Base-by-base conservation (phyloP, 2,797 vertebrate genomes). In the Lates japonicus region DNA sequence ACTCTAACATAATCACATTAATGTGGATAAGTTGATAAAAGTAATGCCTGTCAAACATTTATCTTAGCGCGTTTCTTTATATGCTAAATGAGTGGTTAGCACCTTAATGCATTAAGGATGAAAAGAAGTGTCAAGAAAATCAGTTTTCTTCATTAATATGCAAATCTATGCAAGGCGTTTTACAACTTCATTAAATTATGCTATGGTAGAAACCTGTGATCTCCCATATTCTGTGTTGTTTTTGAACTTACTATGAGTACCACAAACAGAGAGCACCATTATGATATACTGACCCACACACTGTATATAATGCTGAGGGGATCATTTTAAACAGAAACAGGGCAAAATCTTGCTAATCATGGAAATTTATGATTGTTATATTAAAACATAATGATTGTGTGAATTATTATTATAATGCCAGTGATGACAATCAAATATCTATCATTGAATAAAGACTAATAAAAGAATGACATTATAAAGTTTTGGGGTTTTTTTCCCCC, bases 221-320 rank as follows among this genome's bases (percentile, higher is more conserved):
- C 42, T 51, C 19, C 31, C n/a, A 2, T 4, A 60, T 49, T 2
- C n/a, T 1, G 25, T n/a, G 57, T 22, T 48, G n/a, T 48, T 31
- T 2, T 58, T 54, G 16, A 70, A 55, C 29, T 39, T 9, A 39
- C 7, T 39, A 39, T 16, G n/a, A 54, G 16, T 3, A 44, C 19
- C 20, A 57, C 8, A 31, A 64, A 57, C 9, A 41, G 9, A 49
- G 19, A 25, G 25, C 22, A 44, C 4, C 20, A 19, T 67, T 49
- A 49, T 13, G 25, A 51, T 51, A 58, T 51, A 39, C 19, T 76
- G 74, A 61, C 33, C 44, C 14, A 48, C 41, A 74, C 25, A 37
- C 14, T 72, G 62, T 25, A 3, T 29, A 14, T 6, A 12, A 29
- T 13, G 20, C 35, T 37, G 55, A 37, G 5, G 1, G 10, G 20